Base-by-base conservation (phyloP, 2,113 vertebrate species). In the Mesitornis unicolor region DNA sequence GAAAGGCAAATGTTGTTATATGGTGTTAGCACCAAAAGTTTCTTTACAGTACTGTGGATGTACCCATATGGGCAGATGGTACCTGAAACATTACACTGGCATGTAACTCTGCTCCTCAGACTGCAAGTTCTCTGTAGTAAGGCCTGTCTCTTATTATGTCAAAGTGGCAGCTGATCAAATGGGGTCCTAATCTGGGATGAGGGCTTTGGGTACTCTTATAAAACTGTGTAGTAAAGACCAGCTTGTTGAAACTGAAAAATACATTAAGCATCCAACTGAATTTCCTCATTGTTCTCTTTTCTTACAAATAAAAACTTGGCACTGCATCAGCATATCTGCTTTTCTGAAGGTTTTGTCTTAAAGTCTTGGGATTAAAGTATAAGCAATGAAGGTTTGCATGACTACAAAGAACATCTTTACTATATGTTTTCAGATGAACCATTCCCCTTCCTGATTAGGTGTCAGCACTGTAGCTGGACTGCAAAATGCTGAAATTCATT, bases 231-330 rank as follows among this genome's bases (percentile, higher is more conserved):
- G 64, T 92, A 95, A 96, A 95, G 92, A 86, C 21, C 42, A 88
- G 68, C 43, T 60, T 77, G 38, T 63, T 65, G 80, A 97, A 96
- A 96, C 93, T 93, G 90, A 96, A 96, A 95, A 96, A 96, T 94
- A 68, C 95, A 97, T 96, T 94, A 96, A 80, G 57, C 71, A 89
- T 96, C 79, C 90, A 81, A 92, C 90, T 92, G 93, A 96, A 87
- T 96, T 96, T 94, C 88, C 68, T 94, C 89, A 86, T 96, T 96
- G 92, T 97, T 96, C 79, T 47, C 45, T 87, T 57, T 86, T 43
- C 89, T 89, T 87, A 74, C 51, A 80, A 93, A 95, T 89, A 95
- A 95, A 95, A 96, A 63, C 86, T 95, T 97, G 96, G 94, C 96
- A 92, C 63, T 63, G 86, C 47, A 84, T 43, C 40, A 78, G 24